A percentile compares a stretch with the other conserved stretches of the same genome.
phyloP scores from a whole-genome alignment of 1,140 invertebrate species.

The Trypoxylus dichotomus region DNA sequence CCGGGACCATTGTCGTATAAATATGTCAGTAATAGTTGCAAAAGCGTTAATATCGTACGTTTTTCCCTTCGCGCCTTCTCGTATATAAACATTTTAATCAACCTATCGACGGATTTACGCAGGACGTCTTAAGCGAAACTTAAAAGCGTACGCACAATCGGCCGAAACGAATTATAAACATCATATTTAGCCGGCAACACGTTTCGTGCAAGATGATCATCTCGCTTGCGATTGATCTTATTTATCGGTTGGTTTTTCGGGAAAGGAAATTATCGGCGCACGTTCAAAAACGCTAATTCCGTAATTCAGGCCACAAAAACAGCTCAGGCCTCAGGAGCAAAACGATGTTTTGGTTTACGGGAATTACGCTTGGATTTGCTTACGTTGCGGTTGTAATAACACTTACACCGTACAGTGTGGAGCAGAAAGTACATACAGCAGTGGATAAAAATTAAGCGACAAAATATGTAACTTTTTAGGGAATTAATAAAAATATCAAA shows the following conservation, averaged over 20 bases:
- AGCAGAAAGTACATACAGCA: too few relatives aligned
- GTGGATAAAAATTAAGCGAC: too few relatives aligned
- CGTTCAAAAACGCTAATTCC: conserved; percentile 9
- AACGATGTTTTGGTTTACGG: background rate
- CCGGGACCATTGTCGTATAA: conserved; percentile 8
- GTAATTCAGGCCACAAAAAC: conserved; percentile 12
- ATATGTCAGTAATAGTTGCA: conserved; percentile 22
- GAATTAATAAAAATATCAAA: too few relatives aligned
- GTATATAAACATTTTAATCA: conserved; percentile 19
- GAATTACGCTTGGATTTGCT: background rate
- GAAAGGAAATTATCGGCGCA: background rate
- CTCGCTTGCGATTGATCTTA: conserved; percentile 7
- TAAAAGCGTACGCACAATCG: conserved; percentile 4
- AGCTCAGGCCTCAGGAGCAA: background rate
- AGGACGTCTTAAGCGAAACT: conserved; percentile 14
- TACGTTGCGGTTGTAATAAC: conserved; percentile 8
- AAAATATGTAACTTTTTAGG: too few relatives aligned
- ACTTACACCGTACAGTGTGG: background rate
- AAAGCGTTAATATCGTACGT: conserved; percentile 17
- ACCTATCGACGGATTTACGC: conserved; percentile 6
- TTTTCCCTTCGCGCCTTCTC: background rate
- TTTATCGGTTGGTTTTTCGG: conserved; percentile 2
- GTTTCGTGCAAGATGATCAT: background rate
- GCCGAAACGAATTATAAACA: conserved; percentile 16
- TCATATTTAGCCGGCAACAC: conserved; percentile 1